phyloP scores from a whole-genome alignment of 2,113 vertebrate genomes.

The Emydocephalus ijimae region DNA sequence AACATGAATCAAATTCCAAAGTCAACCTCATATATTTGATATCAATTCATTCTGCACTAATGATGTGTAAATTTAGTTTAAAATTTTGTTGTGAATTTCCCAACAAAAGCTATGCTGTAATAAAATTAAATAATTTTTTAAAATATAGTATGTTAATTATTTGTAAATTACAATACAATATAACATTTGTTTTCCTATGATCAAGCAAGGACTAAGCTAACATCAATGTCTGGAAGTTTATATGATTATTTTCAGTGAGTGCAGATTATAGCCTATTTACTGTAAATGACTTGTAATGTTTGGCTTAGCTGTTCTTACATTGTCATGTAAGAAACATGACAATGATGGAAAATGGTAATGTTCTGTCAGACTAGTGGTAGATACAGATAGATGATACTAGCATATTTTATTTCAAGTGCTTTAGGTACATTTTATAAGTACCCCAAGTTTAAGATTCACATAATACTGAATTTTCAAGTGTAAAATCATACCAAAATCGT shows the following conservation, averaged over 20 bases:
- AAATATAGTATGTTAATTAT: background rate
- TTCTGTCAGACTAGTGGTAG: conserved; percentile 14
- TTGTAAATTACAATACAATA: conserved; percentile 6
- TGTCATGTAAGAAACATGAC: conserved; percentile 11
- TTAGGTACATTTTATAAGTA: conserved; percentile 1
- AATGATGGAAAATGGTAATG: conserved; percentile 15
- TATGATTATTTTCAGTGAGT: conserved; percentile 36
- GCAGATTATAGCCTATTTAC: background rate
- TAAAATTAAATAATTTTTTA: background rate
- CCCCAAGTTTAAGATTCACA: conserved; percentile 67
- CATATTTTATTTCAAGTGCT: conserved; percentile 36
- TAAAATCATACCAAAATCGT: conserved; percentile 93
- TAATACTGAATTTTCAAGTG: conserved; percentile 93
- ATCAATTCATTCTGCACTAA: conserved; percentile 27
- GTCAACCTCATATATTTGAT: background rate
- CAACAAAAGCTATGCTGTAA: background rate
- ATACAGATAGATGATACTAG: conserved; percentile 15
- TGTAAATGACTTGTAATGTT: background rate
- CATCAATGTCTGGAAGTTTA: conserved; percentile 3
- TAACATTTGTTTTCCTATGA: conserved; percentile 31
- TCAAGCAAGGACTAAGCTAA: background rate
- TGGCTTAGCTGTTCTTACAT: conserved; percentile 10
- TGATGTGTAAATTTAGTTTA: background rate
- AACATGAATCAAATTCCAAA: conserved; percentile 19
- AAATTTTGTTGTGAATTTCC: background rate